Conservation (phyloP, 2,113 vertebrate genomes). For the Indri indri region DNA sequence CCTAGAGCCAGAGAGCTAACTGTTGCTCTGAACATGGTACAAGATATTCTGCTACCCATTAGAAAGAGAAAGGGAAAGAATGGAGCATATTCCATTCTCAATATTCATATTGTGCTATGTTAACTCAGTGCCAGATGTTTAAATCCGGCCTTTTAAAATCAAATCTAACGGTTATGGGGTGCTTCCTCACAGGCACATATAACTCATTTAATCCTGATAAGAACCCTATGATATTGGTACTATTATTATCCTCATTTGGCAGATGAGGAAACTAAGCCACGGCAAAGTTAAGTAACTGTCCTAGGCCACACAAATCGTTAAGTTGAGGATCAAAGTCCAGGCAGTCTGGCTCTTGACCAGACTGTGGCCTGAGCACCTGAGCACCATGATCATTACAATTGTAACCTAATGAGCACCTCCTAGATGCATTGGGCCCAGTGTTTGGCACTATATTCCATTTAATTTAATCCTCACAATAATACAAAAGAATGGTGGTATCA, state of each 20-base stretch:
- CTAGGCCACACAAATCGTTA: not conserved
- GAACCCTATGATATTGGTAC: not conserved
- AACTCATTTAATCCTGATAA: conserved; percentile 11
- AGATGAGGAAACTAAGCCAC: conserved; percentile 20
- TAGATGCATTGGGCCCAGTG: not conserved
- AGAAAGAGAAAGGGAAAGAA: not conserved
- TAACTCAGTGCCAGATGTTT: not conserved
- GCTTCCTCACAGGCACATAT: not conserved
- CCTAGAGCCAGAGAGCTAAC: not conserved
- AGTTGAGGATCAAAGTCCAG: not conserved
- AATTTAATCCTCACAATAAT: not conserved
- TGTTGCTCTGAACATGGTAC: not conserved
- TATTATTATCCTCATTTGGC: not conserved
- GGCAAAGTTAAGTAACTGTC: conserved; percentile 9
- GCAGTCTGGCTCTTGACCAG: not conserved
- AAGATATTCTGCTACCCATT: not conserved
- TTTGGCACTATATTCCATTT: not conserved
- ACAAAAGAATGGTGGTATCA: not conserved
- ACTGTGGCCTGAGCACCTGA: not conserved
- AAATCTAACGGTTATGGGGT: not conserved
- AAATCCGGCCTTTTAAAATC: not conserved
- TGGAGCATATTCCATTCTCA: not conserved
- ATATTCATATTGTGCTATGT: not conserved
- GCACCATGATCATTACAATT: not conserved
- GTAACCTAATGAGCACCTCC: not conserved